Evolutionary conservation across 2,888 invertebrate genomes (phyloP).

Genomic region (Epinotia bilunana): DNA sequence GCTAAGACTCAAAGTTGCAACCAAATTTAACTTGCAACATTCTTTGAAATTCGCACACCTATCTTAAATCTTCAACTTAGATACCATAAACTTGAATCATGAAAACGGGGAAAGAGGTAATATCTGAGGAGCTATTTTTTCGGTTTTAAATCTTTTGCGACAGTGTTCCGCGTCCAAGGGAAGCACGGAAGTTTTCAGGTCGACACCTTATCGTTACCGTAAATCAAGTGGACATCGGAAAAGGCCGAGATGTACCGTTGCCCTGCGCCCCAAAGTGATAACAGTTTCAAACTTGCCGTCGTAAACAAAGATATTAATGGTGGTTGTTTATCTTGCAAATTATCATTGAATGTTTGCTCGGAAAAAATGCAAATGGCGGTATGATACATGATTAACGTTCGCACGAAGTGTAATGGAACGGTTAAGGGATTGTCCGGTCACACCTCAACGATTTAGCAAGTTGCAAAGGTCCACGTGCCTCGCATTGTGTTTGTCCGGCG

Average conservation of each 20-base stretch:
- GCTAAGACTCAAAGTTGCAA: slow-evolving; percentile 36
- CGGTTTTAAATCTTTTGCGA: slow-evolving; percentile 74
- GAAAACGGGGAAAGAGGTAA: slow-evolving; percentile 45
- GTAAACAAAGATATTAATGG: slow-evolving; percentile 71
- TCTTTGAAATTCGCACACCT: slow-evolving; percentile 41
- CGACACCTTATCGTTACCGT: slow-evolving; percentile 76
- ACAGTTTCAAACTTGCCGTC: slow-evolving; percentile 67
- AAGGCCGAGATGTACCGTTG: slow-evolving; percentile 66
- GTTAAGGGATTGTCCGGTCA: slow-evolving; percentile 39
- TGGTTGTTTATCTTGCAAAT: slow-evolving; percentile 46
- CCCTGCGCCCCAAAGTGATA: slow-evolving; percentile 70
- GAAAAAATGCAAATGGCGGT: slow-evolving; percentile 27
- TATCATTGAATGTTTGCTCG: slow-evolving; percentile 35
- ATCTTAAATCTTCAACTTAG: slow-evolving; percentile 45
- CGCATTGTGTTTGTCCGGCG: slow-evolving; percentile 53
- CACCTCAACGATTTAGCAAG: slow-evolving; percentile 39
- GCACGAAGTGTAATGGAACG: slow-evolving; percentile 36
- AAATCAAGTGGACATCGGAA: slow-evolving; percentile 78
- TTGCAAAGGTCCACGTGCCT: slow-evolving; percentile 44
- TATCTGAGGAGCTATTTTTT: slow-evolving; percentile 56
- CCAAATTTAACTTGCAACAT: slow-evolving; percentile 36
- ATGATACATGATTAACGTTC: slow-evolving; percentile 32
- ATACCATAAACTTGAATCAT: slow-evolving; percentile 45
- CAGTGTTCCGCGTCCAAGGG: slow-evolving; percentile 61
- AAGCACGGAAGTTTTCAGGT: slow-evolving; percentile 75